These are phyloP conservation scores for Rhagoletis pomonella DNA, from an alignment of 1,140 invertebrate genomes.

Conservation along the genomic window DNA sequence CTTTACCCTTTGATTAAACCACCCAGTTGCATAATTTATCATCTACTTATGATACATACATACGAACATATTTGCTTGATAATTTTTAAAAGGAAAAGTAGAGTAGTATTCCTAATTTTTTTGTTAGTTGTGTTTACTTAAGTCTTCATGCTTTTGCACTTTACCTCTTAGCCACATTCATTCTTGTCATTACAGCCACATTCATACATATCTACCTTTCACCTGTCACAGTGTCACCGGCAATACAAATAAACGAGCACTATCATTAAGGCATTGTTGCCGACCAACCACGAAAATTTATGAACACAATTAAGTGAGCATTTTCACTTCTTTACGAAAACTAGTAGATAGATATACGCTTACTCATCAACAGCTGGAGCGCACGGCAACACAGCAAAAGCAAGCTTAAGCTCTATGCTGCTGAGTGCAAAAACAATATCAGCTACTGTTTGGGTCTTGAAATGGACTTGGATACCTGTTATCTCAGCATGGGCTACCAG, in stretches of 20 bases:
- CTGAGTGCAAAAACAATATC: neutral
- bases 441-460: neutral
- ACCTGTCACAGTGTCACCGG: neutral
- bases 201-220: neutral
- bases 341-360: neutral
- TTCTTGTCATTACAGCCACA: neutral
- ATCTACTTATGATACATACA: too few relatives aligned
- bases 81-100: too few relatives aligned
- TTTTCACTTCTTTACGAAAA: neutral
- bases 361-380: constrained; percentile 35
- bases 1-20: too few relatives aligned
- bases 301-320: constrained; percentile 5
- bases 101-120: neutral
- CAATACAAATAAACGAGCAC: neutral
- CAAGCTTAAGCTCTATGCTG: neutral
- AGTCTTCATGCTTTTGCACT: too few relatives aligned
- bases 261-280: constrained; percentile 26
- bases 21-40: too few relatives aligned
- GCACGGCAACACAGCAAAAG: neutral
- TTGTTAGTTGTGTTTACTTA: neutral
- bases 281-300: neutral
- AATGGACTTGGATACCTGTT: neutral
- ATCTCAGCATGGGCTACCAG: neutral
- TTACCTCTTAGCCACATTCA: neutral
- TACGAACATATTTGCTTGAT: too few relatives aligned